Evolutionary conservation across 2,797 vertebrate species (phyloP).

Genomic region (Carapus acus): DNA sequence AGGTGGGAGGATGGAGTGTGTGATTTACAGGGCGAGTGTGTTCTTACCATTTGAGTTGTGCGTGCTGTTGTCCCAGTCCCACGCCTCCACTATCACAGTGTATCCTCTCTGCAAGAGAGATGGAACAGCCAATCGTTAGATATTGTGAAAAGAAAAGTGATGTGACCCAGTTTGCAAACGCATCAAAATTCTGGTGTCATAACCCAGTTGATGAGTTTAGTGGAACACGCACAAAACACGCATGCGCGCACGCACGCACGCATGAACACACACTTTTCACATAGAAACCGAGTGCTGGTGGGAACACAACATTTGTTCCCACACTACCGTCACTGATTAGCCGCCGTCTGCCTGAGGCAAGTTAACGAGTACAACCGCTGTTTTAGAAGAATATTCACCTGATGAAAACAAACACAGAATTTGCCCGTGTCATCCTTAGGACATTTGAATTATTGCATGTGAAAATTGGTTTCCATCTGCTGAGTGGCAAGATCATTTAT

Average conservation of each 20-base stretch:
- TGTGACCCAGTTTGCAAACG: constrained; percentile 1
- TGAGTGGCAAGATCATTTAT: too few species aligned
- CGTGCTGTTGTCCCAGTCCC: constrained; percentile 90
- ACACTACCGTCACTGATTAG: constrained; percentile 57
- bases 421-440: neutral
- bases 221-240: too few species aligned
- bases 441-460: too few species aligned
- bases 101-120: constrained; percentile 78
- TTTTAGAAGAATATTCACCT: constrained; percentile 24
- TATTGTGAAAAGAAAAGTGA: constrained; percentile 8
- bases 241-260: constrained; percentile 1
- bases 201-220: neutral
- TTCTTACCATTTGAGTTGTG: constrained; percentile 75
- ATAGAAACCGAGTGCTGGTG: constrained; percentile 31
- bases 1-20: too few species aligned
- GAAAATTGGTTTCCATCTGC: neutral
- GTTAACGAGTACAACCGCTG: constrained; percentile 35
- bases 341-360: constrained; percentile 21
- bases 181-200: too few species aligned
- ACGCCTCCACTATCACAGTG: constrained; percentile 89
- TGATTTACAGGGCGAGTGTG: neutral
- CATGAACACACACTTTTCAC: constrained; percentile 4
- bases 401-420: constrained; percentile 4
- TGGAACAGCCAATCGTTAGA: neutral
- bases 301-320: constrained; percentile 50